Base-by-base conservation (phyloP, 2,113 vertebrate species). In the Prunella fulvescens region DNA sequence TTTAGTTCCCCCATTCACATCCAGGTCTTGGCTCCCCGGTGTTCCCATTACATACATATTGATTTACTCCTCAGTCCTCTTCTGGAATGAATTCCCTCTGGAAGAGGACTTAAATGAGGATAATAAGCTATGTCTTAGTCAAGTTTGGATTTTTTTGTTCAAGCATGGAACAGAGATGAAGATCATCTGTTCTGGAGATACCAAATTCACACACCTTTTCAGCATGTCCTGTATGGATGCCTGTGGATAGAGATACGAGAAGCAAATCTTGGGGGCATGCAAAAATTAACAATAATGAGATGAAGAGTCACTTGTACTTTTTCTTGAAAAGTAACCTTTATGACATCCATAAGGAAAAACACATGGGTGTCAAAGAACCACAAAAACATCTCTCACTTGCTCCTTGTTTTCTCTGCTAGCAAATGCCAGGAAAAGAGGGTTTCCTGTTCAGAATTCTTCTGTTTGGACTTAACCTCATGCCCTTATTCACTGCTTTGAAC, bases 1-100 rank as follows among this genome's bases (percentile, higher is more conserved):
- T 77, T 44, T 20, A 28, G 22, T 66, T 93, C 6, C 9, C 29
- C 13, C 11, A n/a, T 69, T 77, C n/a, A 56, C 2, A 5, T 11
- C 35, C 29, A 48, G 19, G 28, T 19, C 40, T 53, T 58, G 56
- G 19, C 24, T 93, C 56, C 25, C 51, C 54, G 35, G 17, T 79
- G 65, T 25, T 19, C 19, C 20, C 16, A 31, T 15, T 57, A 50
- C 0, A 1, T 1, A 3, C 8, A 9, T 9, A 15, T 12, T 56
- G 69, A 84, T 65, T 70, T 7, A 57, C 11, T 84, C 28, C 54
- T 77, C 3, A 0, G 24, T 57, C 24, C 45, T 91, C 10, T 44
- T 65, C 69, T 65, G 42, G 31, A 61, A 73, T 31, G 5, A 89
- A 73, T 56, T 81, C 14, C 16, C n/a, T 33, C 19, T 73, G 31